Conservation (phyloP, 2,113 vertebrate genomes). For the Ornithorhynchus anatinus region DNA sequence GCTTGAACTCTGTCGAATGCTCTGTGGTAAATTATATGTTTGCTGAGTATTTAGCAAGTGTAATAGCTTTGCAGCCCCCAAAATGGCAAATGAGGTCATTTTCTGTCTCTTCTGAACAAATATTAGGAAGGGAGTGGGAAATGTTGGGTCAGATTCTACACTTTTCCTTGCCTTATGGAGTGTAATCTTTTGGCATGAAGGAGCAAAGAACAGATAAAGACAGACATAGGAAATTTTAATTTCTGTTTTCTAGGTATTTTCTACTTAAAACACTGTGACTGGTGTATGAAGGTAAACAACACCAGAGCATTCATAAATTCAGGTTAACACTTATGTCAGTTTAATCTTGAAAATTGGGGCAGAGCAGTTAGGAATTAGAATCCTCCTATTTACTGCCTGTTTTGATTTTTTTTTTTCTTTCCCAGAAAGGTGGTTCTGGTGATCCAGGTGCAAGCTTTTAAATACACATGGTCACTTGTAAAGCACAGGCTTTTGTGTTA, state of each 20-base stretch:
- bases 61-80: constrained; percentile 46
- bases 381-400: not conserved
- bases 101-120: constrained; percentile 42
- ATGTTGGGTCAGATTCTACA: not conserved
- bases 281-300: not conserved
- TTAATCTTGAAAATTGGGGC: not conserved
- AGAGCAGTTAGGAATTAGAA: not conserved
- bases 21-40: constrained; percentile 68
- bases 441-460: constrained; percentile 27
- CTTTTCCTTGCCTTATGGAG: constrained; percentile 25
- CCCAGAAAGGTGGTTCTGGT: not conserved
- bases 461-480: constrained; percentile 41
- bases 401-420: not conserved
- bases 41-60: constrained; percentile 51
- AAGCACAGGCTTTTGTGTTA: constrained; percentile 36
- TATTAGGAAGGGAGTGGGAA: constrained; percentile 19
- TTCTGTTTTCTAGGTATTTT: not conserved
- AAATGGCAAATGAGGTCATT: constrained; percentile 34
- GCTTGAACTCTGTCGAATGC: constrained; percentile 62
- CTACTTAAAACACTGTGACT: constrained; percentile 8
- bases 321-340: not conserved
- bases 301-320: not conserved
- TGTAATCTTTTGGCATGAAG: not conserved
- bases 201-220: not conserved
- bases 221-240: not conserved